Evolutionary conservation across 1,140 invertebrate genomes (phyloP), one percentile per base, ranked within the genome.

Genomic region (Nasonia vitripennis): DNA sequence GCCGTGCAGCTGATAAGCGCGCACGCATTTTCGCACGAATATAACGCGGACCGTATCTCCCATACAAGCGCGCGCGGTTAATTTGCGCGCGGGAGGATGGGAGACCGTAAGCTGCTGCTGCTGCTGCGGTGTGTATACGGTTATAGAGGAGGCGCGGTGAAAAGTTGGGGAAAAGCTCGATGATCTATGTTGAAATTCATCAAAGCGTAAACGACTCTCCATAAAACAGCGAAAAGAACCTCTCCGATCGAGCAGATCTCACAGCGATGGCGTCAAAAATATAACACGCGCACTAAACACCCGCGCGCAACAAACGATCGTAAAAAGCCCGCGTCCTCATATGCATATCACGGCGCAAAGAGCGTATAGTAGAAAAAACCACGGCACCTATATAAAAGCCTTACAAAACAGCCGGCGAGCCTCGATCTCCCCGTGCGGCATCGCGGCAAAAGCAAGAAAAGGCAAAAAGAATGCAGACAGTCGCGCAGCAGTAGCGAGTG

Each of bases 1-100:
- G 41, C 10, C 74, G 45, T 20, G 12, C 37, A 0, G 10, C 74
- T 51, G 82, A 78, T 84, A 78, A 78, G 27, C 27, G 34, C 11
- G 78, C 67, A 23, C 70, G n/a, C 70, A 81, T 68, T 80, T 78
- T 84, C 75, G 67, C 77, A 84, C 75, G 75, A 73, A 34, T 34
- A 71, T 34, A 71, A 27, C 9, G 5, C 34, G 45, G 27, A 27
- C 27, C 23, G 12, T 75, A 34, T 20, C 55, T 62, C 17, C 14
- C 7, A 75, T 34, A 3, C 31, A 12, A 2, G 73, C 31, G 73
- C 31, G 73, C 31, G 79, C 1, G 68, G 34, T 41, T 75, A 81
- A 17, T 71, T 71, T 27, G 71, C 62, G 79, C 68, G 79, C 34
- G 34, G 55, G 20, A 62, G 34, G 31, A 41, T 23, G 55, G 9